Base-by-base conservation (phyloP, 1,140 invertebrate species). In the Eumeta japonica region DNA sequence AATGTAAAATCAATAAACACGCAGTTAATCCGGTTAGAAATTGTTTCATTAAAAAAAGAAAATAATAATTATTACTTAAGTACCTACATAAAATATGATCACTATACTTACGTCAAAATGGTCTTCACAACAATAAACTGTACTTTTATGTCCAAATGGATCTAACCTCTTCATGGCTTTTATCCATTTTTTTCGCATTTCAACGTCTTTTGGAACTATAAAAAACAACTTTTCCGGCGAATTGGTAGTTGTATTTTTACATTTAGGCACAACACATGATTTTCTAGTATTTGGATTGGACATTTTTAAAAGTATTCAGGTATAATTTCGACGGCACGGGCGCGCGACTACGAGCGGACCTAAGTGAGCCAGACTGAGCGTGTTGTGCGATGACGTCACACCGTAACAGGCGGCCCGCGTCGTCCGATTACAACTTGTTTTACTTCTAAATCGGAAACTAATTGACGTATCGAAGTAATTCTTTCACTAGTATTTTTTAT, bases 21-120 rank as follows among this genome's bases (percentile, higher is more conserved):
- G 3, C n/a, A 11, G 14, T n/a, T n/a, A 5, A 29, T 4, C 28
- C 3, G 10, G n/a, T 4, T 29, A 11, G n/a, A 29, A 4, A 3
- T n/a, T 3, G 28, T 29, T 29, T 29, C 28, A 29, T 29, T 29
- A n/a, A 11, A 5, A 29, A 3, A 29, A 11, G 28, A 29, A 29
- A 29, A 29, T 29, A 29, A 4, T 29, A 5, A 3, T 29, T 29
- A 29, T 29, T 4, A 29, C n/a, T 3, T 29, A 29, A 4, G 3
- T 29, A 29, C 3, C 3, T 29, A 29, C n/a, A 29, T 29, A 29
- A 29, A 33, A 33, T 15, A 33, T 33, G 16, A 5, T 4, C 5
- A 33, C 17, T 19, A 19, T 43, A 52, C 43, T 43, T 46, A 49
- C 43, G 34, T 35, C 37, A 32, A 49, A 49, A 43, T 48, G 43